Percentiles rank a stretch among this genome's conserved stretches.
Evolutionary conservation across 2,888 invertebrate species (phyloP).

Genomic region (Volucella bombylans): DNA sequence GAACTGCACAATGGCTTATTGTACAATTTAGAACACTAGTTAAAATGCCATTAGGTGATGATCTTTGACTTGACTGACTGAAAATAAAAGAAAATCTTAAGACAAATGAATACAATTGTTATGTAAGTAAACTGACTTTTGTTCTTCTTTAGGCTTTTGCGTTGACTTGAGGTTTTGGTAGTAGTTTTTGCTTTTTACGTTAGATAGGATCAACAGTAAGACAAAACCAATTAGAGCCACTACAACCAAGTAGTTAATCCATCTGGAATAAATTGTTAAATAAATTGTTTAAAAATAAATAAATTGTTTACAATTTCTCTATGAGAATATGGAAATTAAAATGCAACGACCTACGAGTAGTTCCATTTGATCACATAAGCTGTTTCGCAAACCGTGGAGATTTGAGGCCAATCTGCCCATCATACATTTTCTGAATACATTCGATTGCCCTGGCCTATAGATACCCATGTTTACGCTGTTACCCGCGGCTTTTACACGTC

Average conservation of each 20-base stretch:
- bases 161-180: slow-evolving; percentile 13
- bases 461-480: too few species aligned
- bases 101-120: too few species aligned
- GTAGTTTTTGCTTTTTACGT: slow-evolving; percentile 69
- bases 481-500: too few species aligned
- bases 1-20: slow-evolving; percentile 3
- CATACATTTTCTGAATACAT: too few species aligned
- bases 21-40: neutral
- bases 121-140: slow-evolving; percentile 3
- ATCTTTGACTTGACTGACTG: too few species aligned
- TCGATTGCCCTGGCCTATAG: too few species aligned
- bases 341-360: too few species aligned
- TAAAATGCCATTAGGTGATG: neutral
- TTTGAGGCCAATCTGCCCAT: too few species aligned
- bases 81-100: neutral
- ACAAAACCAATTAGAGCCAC: slow-evolving; percentile 75
- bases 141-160: neutral
- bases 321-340: too few species aligned
- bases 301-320: too few species aligned
- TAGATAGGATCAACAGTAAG: slow-evolving; percentile 77
- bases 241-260: slow-evolving; percentile 77
- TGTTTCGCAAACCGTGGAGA: too few species aligned
- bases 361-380: too few species aligned
- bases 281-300: neutral
- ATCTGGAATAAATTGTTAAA: slow-evolving; percentile 56